Percentiles rank a stretch among this genome's conserved stretches.
phyloP scores from a whole-genome alignment of 2,888 invertebrate genomes.

The Mythimna lalbum region DNA sequence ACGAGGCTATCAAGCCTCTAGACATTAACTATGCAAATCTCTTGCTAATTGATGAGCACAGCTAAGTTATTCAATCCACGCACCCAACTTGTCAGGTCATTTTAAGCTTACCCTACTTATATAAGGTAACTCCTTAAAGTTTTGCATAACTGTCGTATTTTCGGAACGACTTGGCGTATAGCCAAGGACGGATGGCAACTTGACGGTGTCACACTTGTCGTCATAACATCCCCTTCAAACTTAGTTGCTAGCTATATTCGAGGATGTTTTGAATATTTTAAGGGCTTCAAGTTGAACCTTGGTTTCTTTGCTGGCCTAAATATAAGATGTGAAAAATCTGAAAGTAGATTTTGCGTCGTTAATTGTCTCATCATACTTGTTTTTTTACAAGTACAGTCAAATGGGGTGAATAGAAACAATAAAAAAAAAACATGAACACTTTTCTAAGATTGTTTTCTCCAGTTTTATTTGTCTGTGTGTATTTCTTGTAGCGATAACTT shows the following conservation, averaged over 20 bases:
- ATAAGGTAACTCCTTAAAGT: conserved; percentile 25
- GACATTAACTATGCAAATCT: conserved; percentile 12
- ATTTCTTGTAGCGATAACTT: too few relatives aligned
- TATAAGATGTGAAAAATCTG: not conserved
- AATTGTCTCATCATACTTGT: not conserved
- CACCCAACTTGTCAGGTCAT: conserved; percentile 32
- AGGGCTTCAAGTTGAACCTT: conserved; percentile 9
- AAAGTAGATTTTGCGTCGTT: not conserved
- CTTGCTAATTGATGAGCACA: conserved; percentile 20
- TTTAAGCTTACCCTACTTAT: conserved; percentile 35
- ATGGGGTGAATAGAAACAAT: too few relatives aligned
- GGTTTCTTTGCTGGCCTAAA: conserved; percentile 1
- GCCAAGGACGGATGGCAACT: conserved; percentile 59
- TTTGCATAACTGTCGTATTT: conserved; percentile 60
- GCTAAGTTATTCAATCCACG: conserved; percentile 35
- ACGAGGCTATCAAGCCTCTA: not conserved
- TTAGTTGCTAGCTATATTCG: conserved; percentile 34
- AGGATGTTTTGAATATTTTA: conserved; percentile 42
- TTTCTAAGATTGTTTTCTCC: too few relatives aligned
- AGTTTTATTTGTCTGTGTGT: too few relatives aligned
- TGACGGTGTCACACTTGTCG: conserved; percentile 55
- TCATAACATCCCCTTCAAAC: conserved; percentile 40
- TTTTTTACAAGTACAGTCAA: too few relatives aligned
- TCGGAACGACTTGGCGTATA: conserved; percentile 45
- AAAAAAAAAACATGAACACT: too few relatives aligned